These are phyloP conservation scores for Aricia artaxerxes DNA, from an alignment of 2,888 invertebrate genomes.

Conservation along the genomic window DNA sequence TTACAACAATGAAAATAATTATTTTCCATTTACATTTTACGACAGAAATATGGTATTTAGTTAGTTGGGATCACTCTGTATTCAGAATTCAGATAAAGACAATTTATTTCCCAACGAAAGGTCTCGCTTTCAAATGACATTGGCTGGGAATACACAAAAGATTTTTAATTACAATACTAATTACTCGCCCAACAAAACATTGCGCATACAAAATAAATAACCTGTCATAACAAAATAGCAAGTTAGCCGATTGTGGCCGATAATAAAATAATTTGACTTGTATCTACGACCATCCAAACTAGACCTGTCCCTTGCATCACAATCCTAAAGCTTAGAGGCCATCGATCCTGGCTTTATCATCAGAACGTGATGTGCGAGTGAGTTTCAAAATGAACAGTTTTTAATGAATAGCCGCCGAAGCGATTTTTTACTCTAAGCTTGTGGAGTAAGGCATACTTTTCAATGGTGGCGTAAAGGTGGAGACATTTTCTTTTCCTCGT, in stretches of 20 bases:
- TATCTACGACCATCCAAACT: constrained; percentile 48
- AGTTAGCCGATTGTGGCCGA: constrained; percentile 58
- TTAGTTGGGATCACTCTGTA: background rate
- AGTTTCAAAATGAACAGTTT: constrained; percentile 32
- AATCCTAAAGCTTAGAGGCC: constrained; percentile 15
- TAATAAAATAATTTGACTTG: constrained; percentile 64
- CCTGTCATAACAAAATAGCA: constrained; percentile 48
- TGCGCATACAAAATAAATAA: constrained; percentile 58
- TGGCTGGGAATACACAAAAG: constrained; percentile 17
- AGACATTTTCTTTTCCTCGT: constrained; percentile 31
- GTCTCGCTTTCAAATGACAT: constrained; percentile 24
- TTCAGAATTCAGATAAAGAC: background rate
- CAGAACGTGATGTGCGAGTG: constrained; percentile 31
- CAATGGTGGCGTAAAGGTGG: constrained; percentile 34
- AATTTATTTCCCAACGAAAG: constrained; percentile 9
- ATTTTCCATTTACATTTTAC: background rate
- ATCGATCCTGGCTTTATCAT: constrained; percentile 11
- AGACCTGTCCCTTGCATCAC: constrained; percentile 43
- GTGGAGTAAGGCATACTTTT: background rate
- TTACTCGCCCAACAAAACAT: constrained; percentile 43
- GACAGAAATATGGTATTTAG: background rate
- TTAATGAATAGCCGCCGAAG: constrained; percentile 25
- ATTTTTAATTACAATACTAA: constrained; percentile 36
- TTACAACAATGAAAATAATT: too few species aligned
- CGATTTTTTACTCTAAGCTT: constrained; percentile 22